phyloP scores from a whole-genome alignment of 2,113 vertebrate genomes.

The Talpa occidentalis region DNA sequence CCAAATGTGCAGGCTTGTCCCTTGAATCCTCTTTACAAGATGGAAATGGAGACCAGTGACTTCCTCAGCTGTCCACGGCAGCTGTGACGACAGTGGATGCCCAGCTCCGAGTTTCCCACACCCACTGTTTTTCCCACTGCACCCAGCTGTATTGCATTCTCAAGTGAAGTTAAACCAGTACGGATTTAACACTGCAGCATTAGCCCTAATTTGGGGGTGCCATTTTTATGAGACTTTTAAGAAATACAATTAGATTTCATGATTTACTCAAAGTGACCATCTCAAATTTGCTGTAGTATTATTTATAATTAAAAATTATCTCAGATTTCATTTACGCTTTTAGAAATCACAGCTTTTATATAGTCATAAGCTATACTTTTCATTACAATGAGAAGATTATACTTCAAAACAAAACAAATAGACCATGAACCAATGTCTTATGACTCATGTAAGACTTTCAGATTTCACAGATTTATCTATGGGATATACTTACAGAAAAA shows the following conservation, averaged over 20 bases:
- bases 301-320: neutral
- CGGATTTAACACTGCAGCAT: neutral
- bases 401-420: neutral
- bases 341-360: neutral
- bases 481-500: neutral
- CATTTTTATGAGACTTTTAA: neutral
- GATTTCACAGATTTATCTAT: neutral
- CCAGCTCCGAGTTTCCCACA: neutral
- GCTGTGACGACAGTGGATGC: neutral
- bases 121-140: neutral
- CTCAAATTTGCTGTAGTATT: neutral
- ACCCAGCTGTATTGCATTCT: neutral
- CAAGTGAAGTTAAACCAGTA: neutral
- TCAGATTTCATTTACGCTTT: neutral
- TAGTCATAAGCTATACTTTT: neutral
- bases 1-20: slow-evolving; percentile 63
- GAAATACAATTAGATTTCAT: neutral
- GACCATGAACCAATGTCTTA: neutral
- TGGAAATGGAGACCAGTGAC: neutral
- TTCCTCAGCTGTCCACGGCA: neutral
- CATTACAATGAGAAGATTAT: neutral
- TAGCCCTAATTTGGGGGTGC: neutral
- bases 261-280: neutral
- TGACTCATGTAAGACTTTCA: neutral
- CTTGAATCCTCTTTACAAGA: neutral